These are phyloP conservation scores for Lasioglossum lativentre DNA, from an alignment of 2,888 invertebrate species.

Conservation along the genomic window DNA sequence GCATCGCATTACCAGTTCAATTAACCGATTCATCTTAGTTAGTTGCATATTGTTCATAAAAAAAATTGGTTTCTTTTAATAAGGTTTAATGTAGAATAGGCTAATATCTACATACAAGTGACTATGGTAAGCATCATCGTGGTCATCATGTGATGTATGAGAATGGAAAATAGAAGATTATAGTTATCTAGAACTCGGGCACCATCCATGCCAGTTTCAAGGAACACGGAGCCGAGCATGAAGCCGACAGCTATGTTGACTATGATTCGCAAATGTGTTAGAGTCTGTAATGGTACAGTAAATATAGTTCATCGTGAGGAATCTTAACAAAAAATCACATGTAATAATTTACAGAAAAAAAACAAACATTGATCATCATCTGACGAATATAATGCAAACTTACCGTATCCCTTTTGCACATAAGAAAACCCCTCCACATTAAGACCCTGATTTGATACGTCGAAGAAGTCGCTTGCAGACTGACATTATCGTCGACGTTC, in stretches of 20 bases:
- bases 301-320: neutral
- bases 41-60: no score
- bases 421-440: slow-evolving; percentile 90
- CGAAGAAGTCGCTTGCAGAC: slow-evolving; percentile 89
- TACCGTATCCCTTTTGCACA: slow-evolving; percentile 90
- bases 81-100: neutral
- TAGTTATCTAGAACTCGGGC: slow-evolving; percentile 93
- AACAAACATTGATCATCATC: neutral
- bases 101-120: slow-evolving; percentile 93
- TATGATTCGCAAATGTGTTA: slow-evolving; percentile 91
- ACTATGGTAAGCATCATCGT: slow-evolving; percentile 96
- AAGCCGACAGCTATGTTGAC: slow-evolving; percentile 91
- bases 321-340: neutral
- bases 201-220: slow-evolving; percentile 91
- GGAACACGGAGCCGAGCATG: slow-evolving; percentile 91
- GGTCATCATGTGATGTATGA: slow-evolving; percentile 97
- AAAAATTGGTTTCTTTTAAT: no score
- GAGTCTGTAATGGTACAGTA: slow-evolving; percentile 86
- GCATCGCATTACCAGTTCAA: no score
- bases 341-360: neutral
- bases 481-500: slow-evolving; percentile 30
- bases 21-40: no score
- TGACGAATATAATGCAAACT: slow-evolving; percentile 68
- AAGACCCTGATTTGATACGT: slow-evolving; percentile 90
- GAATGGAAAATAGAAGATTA: slow-evolving; percentile 94